Conservation (phyloP, 2,888 invertebrate genomes). For the Gymnosoma rotundatum region DNA sequence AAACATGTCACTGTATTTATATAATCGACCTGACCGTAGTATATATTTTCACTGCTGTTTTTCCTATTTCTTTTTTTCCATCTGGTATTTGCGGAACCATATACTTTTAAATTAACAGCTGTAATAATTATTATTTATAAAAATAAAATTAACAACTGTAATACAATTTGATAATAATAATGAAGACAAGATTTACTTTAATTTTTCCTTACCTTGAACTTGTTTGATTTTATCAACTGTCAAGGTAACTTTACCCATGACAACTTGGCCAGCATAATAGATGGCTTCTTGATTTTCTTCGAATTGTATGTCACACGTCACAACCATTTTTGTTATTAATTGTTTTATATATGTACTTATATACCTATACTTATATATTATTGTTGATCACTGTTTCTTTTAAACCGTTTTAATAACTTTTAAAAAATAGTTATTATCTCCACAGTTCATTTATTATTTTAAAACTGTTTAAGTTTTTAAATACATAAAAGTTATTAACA, state of each 20-base stretch:
- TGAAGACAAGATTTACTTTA: too few relatives aligned
- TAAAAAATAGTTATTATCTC: background rate
- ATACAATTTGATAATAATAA: too few relatives aligned
- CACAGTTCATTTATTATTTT: constrained; percentile 20
- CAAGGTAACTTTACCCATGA: constrained; percentile 75
- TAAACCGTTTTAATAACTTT: background rate
- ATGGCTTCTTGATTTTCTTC: constrained; percentile 77
- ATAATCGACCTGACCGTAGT: constrained; percentile 79
- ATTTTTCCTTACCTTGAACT: constrained; percentile 52
- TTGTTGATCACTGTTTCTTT: background rate
- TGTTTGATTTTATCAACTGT: constrained; percentile 74
- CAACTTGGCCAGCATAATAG: constrained; percentile 78
- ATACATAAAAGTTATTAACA: constrained; percentile 12
- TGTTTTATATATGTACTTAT: too few relatives aligned
- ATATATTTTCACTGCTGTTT: constrained; percentile 32
- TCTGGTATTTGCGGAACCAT: constrained; percentile 61
- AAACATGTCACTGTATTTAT: constrained; percentile 75
- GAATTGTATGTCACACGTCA: constrained; percentile 77
- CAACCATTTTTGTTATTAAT: constrained; percentile 72
- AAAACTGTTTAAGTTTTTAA: constrained; percentile 20
- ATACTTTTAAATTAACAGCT: constrained; percentile 68
- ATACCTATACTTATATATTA: too few relatives aligned
- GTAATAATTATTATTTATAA: background rate
- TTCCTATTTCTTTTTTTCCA: constrained; percentile 43
- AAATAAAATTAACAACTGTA: background rate